Evolutionary conservation across 1,140 invertebrate genomes (phyloP), one percentile per base, ranked within the genome.

Genomic region (Drosophila mauritiana): DNA sequence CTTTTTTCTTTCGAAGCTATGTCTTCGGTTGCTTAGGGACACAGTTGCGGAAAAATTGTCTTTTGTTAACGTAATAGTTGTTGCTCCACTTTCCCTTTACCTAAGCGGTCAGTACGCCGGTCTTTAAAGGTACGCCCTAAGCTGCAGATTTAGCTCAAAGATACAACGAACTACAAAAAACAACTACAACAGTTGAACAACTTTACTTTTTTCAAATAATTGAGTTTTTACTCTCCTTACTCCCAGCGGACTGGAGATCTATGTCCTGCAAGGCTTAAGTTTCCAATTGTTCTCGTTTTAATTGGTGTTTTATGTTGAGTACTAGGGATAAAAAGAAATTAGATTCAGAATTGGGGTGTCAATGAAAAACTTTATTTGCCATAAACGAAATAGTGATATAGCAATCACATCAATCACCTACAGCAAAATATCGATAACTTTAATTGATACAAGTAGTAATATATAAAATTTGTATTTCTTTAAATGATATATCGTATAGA

Each of bases 161-260:
- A 27, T 27, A 15, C 27, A 48, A 56, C 25, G 4, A 39, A 42
- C 27, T 13, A 46, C 31, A 63, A 20, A 8, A 27, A 15, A 8
- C 52, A n/a, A 22, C 52, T 5, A 22, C 36, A 39, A 27, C 15
- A 40, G 53, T 15, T 20, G 27, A 31, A 31, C 7, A 31, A 31
- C 31, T 31, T 31, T 31, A 8, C 3, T 10, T 31, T 31, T 31
- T 10, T 8, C 31, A 3, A 31, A 31, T 31, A 31, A 31, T 31
- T 73, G 79, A 77, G 68, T 82, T 82, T 63, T 82, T 80, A 77
- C 77, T 80, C 48, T 34, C 54, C 58, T 22, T 62, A 48, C 68
- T 56, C 55, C 58, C 57, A 53, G 31, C 31, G 31, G 31, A 10
- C 7, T 31, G 27, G 27, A 7, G 27, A 31, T 31, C 27, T 8